Percentiles rank a stretch among this genome's conserved stretches.
These are phyloP conservation scores for Cinclus mexicanus DNA, from an alignment of 2,113 vertebrate species.

Conservation along the genomic window DNA sequence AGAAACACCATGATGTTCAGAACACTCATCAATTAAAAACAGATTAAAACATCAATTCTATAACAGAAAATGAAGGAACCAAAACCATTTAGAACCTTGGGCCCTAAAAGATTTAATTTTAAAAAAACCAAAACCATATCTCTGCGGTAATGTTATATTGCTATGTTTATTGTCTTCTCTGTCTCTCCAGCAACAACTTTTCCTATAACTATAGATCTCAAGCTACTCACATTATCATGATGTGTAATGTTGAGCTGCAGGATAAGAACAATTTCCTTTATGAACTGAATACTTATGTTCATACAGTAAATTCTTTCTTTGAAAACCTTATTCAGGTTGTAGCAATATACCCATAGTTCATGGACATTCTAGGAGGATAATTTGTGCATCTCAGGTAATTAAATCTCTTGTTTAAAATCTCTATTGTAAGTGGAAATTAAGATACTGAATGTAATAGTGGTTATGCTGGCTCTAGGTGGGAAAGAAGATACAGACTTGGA, in stretches of 20 bases:
- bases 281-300: not conserved
- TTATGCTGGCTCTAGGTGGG: not conserved
- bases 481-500: not conserved
- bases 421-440: not conserved
- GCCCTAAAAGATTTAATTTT: not conserved
- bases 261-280: constrained; percentile 8
- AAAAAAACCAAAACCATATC: not conserved
- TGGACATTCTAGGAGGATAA: not conserved
- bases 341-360: not conserved
- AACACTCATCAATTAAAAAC: not conserved
- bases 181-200: not conserved
- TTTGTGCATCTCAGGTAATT: not conserved
- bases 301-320: not conserved
- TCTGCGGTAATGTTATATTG: not conserved
- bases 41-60: not conserved
- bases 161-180: not conserved
- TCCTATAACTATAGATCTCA: not conserved
- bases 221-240: not conserved
- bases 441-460: not conserved
- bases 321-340: not conserved
- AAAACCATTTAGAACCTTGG: not conserved
- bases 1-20: not conserved
- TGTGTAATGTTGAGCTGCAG: not conserved
- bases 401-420: not conserved
- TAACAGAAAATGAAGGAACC: not conserved